Evolutionary conservation across 2,888 invertebrate species (phyloP).

Genomic region (Drosophila paranaensis): DNA sequence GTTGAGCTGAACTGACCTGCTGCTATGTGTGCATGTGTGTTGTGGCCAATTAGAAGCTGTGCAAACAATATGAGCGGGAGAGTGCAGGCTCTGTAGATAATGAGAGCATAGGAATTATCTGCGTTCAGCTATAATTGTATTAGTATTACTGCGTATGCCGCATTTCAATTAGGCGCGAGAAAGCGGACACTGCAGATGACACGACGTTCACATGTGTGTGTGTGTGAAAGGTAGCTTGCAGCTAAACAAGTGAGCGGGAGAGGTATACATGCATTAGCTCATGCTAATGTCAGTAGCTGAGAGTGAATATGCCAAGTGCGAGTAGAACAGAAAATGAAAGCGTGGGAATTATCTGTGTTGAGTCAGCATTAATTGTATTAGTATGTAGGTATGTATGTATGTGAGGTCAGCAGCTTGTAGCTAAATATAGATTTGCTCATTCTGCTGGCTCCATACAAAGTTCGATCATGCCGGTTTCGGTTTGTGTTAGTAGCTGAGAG

Average conservation of each 20-base stretch:
- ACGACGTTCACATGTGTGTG: background rate
- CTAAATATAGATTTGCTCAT: background rate
- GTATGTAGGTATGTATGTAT: background rate
- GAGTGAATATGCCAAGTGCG: background rate
- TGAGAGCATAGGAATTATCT: background rate
- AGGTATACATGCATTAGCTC: background rate
- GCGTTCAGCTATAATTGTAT: background rate
- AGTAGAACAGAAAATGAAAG: background rate
- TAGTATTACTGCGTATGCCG: background rate
- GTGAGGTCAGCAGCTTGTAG: background rate
- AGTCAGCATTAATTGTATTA: background rate
- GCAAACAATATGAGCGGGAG: background rate
- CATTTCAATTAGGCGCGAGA: background rate
- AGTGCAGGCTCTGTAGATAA: background rate
- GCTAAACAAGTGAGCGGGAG: too few species aligned
- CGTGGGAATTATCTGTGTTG: background rate
- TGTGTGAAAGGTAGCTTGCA: background rate
- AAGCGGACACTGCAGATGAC: background rate
- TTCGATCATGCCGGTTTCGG: background rate
- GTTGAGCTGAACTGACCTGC: background rate
- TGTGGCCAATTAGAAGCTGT: background rate
- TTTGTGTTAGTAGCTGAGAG: constrained; percentile 5
- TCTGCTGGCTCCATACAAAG: background rate
- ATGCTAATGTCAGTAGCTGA: background rate
- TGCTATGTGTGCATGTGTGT: background rate